Evolutionary conservation across 2,888 invertebrate species (phyloP), one percentile per base, ranked within the genome.

Genomic region (Tholera decimalis): DNA sequence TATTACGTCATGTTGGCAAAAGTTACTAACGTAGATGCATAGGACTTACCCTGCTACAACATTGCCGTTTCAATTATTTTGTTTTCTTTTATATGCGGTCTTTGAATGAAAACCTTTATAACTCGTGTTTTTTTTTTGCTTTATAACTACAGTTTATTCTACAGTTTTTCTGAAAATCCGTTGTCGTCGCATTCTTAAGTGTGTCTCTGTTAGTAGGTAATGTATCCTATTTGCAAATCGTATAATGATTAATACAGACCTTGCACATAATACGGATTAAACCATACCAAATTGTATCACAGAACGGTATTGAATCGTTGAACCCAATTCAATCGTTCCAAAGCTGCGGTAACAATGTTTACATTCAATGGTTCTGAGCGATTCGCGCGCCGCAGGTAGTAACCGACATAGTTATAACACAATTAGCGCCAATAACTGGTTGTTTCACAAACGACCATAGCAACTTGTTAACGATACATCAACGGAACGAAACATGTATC

Each of bases 281-380:
- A 67, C 3, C n/a, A 11, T 4, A 44, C n/a, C 3, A 13, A 54
- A 55, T 44, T 20, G 20, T 47, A 39, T 33, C 3, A 33, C 20
- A 15, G 0, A 37, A 20, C 15, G 7, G 57, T 37, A 58, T 37
- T 11, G 20, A 59, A 33, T 24, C n/a, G 11, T 13, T 22, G 3
- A 47, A 60, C 20, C 5, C 20, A 71, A 9, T 60, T 39, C 4
- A 33, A 18, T 66, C 22, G 18, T 28, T 28, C 46, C 30, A 47
- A 56, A 37, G 18, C 41, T 26, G 28, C 35, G 24, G 43, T 47
- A 47, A 57, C 61, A 41, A 77, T 77, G 78, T 80, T 78, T 78
- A 77, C 81, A 47, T 68, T 41, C 35, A 11, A 46, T 20, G n/a
- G 35, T n/a, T 22, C 9, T 11, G 4, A 37, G 33, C 35, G n/a